Base-by-base conservation (phyloP, 2,888 invertebrate genomes). In the Aromia moschata region DNA sequence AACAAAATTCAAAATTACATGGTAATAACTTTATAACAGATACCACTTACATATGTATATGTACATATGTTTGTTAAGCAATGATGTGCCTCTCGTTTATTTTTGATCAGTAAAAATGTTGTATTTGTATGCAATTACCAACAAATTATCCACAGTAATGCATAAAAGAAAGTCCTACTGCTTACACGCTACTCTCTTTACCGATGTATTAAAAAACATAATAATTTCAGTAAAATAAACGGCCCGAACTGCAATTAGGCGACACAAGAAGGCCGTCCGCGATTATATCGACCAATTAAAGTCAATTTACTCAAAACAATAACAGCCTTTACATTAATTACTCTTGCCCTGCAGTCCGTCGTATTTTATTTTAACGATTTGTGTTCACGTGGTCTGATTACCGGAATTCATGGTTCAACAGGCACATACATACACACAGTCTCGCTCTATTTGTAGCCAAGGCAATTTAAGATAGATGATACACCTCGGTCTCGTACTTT, bases 371-470 rank as follows among this genome's bases (percentile, higher is more conserved):
- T 64, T 64, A 67, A 65, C 62, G 65, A 68, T 60, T 61, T 59
- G 58, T 63, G 49, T 61, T 62, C 57, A 52, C 56, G 69, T 70
- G 64, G 64, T 67, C 65, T 67, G 60, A 69, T 70, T 70, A 70
- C 68, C 67, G 66, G 64, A 56, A 60, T 68, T 70, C 66, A 67
- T 66, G 72, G 72, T 70, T 72, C 70, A 70, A 55, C 65, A 65
- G 64, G 58, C 60, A 58, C 63, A 62, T 65, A 66, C 62, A 64
- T n/a, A n/a, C 61, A 64, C 62, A 64, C 62, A 64, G 69, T 69
- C 65, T 53, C 72, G 72, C 69, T 70, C 72, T 68, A 68, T 64
- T 72, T 68, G 60, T 45, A 53, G 47, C 46, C 44, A 55, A 55
- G 58, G 58, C 61, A 51, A 64, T 62, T 56, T 47, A 40, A 56